Base-by-base conservation (phyloP, 2,797 vertebrate species). In the Cyprinodon diabolis region DNA sequence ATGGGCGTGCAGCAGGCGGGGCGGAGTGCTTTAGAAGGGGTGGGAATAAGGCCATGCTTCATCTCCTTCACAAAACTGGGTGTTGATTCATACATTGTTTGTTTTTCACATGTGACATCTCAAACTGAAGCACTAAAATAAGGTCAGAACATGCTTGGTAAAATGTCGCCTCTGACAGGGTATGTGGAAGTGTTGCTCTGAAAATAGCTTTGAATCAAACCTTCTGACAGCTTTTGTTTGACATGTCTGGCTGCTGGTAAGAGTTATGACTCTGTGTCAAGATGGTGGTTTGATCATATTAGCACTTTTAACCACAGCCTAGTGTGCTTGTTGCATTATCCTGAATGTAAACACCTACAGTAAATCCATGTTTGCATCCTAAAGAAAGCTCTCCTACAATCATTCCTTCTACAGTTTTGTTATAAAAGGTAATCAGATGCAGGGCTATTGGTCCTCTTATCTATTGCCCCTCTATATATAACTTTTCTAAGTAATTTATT, bases 1-100 rank as follows among this genome's bases (percentile, higher is more conserved):
- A 86, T 90, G 89, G 87, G 82, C 69, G 84, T 86, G 82, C 89
- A 89, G 91, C 87, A 81, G 86, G 84, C 62, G 9, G 81, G 86
- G 87, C 66, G 84, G 85, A 82, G 14, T 55, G 74, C 65, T 77
- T 72, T 43, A 51, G 57, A 21, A 23, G 37, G 69, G 84, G 78
- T 75, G 83, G 77, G 72, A 70, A 72, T 47, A 68, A 70, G 49
- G 62, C 74, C 76, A 85, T 52, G 83, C 85, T 87, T 86, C 70
- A 78, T 79, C 74, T 71, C 69, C 72, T 75, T 52, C 77, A 69
- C 77, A 69, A 74, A 81, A 75, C 43, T 6, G 15, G 72, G 49
- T 14, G 51, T 67, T 68, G 47, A 75, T 49, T 82, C 6, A 1
- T 40, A 71, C 11, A 1, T 13, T 14, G 51, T 23, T 12, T 55